Evolutionary conservation across 2,888 invertebrate genomes (phyloP).

Genomic region (Agriopis marginaria): DNA sequence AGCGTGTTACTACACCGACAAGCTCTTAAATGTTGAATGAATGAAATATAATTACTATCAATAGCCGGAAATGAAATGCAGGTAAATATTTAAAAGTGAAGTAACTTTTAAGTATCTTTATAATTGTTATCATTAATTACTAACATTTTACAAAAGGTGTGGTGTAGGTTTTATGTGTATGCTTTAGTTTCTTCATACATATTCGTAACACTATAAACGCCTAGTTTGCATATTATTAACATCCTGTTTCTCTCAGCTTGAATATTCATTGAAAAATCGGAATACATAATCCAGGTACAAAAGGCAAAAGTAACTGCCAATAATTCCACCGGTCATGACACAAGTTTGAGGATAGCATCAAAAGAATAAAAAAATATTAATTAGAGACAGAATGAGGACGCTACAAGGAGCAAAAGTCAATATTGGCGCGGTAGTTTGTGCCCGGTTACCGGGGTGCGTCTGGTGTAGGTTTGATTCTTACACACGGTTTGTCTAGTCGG

Average conservation of each 20-base stretch:
- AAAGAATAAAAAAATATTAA: slow-evolving; percentile 63
- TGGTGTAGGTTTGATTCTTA: slow-evolving; percentile 49
- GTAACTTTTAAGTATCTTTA: too few relatives aligned
- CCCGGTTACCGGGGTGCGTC: slow-evolving; percentile 73
- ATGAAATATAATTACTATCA: too few relatives aligned
- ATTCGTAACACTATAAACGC: background rate
- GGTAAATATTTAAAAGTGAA: too few relatives aligned
- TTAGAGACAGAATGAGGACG: slow-evolving; percentile 68
- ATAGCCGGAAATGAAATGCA: too few relatives aligned
- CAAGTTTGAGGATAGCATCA: slow-evolving; percentile 26
- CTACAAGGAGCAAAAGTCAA: slow-evolving; percentile 76
- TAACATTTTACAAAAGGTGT: background rate
- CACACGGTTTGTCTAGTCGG: slow-evolving; percentile 44
- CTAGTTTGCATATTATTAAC: slow-evolving; percentile 14
- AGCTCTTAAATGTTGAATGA: too few relatives aligned
- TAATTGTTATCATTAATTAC: too few relatives aligned
- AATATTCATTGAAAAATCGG: slow-evolving; percentile 24
- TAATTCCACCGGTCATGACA: slow-evolving; percentile 31
- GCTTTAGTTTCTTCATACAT: background rate
- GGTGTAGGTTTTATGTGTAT: background rate
- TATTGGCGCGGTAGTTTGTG: slow-evolving; percentile 77
- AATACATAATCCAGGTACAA: background rate
- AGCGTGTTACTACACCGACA: too few relatives aligned
- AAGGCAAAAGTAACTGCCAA: slow-evolving; percentile 10
- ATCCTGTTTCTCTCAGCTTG: slow-evolving; percentile 6